Conservation (phyloP, 2,797 vertebrate species). For the Ctenopoma multispine region DNA sequence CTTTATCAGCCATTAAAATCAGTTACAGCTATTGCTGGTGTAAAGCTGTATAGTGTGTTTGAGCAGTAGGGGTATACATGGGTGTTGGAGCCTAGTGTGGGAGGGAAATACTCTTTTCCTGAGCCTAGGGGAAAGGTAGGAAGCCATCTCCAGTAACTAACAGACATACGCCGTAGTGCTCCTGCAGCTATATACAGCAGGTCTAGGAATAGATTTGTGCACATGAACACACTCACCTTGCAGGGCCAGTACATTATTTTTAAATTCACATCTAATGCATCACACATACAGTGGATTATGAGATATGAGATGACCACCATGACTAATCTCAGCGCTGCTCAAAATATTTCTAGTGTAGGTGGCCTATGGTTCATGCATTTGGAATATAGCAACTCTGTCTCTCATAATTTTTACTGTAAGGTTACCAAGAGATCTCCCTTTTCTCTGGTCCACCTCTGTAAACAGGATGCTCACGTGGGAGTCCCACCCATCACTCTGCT, state of each 20-base stretch:
- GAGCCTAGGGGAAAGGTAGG: constrained; percentile 69
- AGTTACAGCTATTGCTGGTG: too few species aligned
- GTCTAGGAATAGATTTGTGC: constrained; percentile 69
- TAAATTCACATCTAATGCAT: constrained; percentile 47
- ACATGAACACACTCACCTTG: constrained; percentile 59
- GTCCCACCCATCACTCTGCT: constrained; percentile 61
- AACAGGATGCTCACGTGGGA: constrained; percentile 76
- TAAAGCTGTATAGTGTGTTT: not conserved
- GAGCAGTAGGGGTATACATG: constrained; percentile 21
- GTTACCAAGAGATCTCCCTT: constrained; percentile 35
- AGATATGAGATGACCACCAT: constrained; percentile 63
- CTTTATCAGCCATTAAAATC: too few species aligned
- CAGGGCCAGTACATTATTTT: constrained; percentile 55
- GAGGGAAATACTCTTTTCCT: constrained; percentile 69
- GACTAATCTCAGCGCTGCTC: constrained; percentile 56
- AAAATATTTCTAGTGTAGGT: constrained; percentile 60
- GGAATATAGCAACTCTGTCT: constrained; percentile 42
- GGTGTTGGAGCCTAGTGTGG: constrained; percentile 34
- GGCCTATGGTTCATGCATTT: constrained; percentile 38
- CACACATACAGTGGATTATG: constrained; percentile 40
- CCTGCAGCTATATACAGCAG: constrained; percentile 54
- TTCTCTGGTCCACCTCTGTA: constrained; percentile 50
- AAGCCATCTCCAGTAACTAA: constrained; percentile 66
- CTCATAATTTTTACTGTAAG: constrained; percentile 34
- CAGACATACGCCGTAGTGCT: constrained; percentile 55